Conservation (phyloP, 2,113 vertebrate genomes). For the Psilopsiagon aymara region DNA sequence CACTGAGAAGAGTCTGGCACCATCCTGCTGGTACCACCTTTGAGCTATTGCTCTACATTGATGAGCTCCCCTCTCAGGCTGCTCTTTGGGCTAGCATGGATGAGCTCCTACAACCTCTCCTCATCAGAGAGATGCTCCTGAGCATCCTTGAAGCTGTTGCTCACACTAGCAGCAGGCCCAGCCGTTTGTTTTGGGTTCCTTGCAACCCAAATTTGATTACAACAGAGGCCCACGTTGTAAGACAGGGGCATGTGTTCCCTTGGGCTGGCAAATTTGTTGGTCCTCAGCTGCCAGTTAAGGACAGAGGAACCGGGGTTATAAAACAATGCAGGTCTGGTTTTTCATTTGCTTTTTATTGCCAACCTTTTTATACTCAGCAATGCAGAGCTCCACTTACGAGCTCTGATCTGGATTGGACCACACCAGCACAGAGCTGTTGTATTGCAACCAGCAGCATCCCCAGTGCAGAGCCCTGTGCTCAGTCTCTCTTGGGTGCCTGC, state of each 20-base stretch:
- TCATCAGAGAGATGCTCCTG: not conserved
- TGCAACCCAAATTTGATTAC: not conserved
- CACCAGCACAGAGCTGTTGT: not conserved
- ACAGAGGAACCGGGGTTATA: fast-evolving
- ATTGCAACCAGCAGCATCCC: not conserved
- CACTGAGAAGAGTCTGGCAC: not conserved
- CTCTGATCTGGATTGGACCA: fast-evolving
- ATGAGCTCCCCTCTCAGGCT: not conserved
- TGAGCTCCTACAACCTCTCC: not conserved
- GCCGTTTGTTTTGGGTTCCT: not conserved
- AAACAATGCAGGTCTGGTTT: fast-evolving
- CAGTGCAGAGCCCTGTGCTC: fast-evolving
- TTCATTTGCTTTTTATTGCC: no score
- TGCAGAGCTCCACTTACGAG: not conserved
- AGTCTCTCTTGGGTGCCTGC: not conserved
- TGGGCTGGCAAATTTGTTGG: not conserved
- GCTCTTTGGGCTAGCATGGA: not conserved
- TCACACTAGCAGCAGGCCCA: not conserved
- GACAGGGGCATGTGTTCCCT: not conserved
- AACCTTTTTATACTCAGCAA: not conserved
- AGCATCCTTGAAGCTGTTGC: not conserved
- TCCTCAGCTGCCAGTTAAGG: not conserved
- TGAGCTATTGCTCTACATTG: not conserved
- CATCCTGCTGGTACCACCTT: not conserved
- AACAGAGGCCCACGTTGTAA: fast-evolving